A percentile compares a stretch with the other conserved stretches of the same genome.
These are phyloP conservation scores for Gymnocephalus cernua DNA, from an alignment of 2,113 vertebrate genomes.

Conservation along the genomic window DNA sequence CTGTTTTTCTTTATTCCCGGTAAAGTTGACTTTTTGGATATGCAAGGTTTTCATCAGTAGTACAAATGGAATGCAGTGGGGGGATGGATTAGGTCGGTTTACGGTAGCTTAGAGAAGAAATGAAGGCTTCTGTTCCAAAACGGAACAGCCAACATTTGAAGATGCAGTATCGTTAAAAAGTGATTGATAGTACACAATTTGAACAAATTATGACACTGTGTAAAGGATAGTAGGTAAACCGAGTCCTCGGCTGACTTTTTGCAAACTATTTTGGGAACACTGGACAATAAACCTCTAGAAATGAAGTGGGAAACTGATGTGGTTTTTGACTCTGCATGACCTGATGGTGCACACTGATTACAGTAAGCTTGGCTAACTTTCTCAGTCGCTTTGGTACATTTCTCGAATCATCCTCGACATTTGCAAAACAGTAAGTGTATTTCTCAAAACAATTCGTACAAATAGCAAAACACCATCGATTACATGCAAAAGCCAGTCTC, in stretches of 20 bases:
- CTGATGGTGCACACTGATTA: too few relatives aligned
- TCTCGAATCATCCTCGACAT: too few relatives aligned
- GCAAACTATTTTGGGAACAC: too few relatives aligned
- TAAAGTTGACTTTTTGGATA: conserved; percentile 57
- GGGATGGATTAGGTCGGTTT: conserved; percentile 57
- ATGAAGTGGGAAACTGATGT: background rate
- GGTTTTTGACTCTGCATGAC: too few relatives aligned
- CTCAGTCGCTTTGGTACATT: too few relatives aligned
- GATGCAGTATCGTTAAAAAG: conserved; percentile 17
- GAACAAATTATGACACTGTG: conserved; percentile 24
- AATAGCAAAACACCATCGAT: too few relatives aligned
- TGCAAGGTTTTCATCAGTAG: conserved; percentile 55
- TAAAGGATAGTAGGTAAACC: background rate
- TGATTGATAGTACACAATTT: conserved; percentile 16
- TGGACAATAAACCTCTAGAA: background rate
- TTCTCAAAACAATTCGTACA: too few relatives aligned
- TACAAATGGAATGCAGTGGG: conserved; percentile 51
- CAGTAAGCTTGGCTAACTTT: background rate
- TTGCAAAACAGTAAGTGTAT: too few relatives aligned
- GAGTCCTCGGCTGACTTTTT: background rate
- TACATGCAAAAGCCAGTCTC: too few relatives aligned
- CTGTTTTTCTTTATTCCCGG: conserved; percentile 46
- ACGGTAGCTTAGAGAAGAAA: conserved; percentile 58
- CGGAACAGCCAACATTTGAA: conserved; percentile 29
- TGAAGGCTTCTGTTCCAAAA: conserved; percentile 46